A percentile compares a stretch with the other conserved stretches of the same genome.
Evolutionary conservation across 2,113 vertebrate species (phyloP).

Genomic region (Tachuris rubrigastra): DNA sequence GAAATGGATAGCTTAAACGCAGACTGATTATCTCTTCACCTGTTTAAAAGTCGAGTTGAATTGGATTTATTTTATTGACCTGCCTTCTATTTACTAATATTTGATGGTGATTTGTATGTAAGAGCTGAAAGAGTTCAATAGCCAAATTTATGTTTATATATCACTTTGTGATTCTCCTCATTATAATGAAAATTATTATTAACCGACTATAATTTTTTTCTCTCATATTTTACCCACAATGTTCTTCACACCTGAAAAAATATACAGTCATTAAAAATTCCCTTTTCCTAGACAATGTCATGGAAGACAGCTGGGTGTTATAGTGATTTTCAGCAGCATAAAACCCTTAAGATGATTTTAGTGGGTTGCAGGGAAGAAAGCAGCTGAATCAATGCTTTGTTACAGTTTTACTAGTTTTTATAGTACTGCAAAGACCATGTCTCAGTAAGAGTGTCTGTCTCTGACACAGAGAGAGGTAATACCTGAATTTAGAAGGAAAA

Average conservation of each 20-base stretch:
- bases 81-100: background rate
- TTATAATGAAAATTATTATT: background rate
- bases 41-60: background rate
- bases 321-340: background rate
- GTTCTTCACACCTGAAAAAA: background rate
- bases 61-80: background rate
- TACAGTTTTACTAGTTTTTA: background rate
- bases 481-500: background rate
- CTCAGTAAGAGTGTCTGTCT: background rate
- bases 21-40: background rate
- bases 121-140: background rate
- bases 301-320: background rate
- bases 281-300: background rate
- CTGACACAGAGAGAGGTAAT: background rate
- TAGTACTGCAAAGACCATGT: background rate
- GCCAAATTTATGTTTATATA: background rate
- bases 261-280: background rate
- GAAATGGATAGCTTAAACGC: background rate
- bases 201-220: too few relatives aligned
- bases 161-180: background rate
- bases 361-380: background rate
- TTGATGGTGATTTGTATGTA: background rate
- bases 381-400: background rate
- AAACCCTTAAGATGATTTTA: background rate
- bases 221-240: background rate